phyloP scores from a whole-genome alignment of 2,113 vertebrate genomes.

The Phocoena phocoena region DNA sequence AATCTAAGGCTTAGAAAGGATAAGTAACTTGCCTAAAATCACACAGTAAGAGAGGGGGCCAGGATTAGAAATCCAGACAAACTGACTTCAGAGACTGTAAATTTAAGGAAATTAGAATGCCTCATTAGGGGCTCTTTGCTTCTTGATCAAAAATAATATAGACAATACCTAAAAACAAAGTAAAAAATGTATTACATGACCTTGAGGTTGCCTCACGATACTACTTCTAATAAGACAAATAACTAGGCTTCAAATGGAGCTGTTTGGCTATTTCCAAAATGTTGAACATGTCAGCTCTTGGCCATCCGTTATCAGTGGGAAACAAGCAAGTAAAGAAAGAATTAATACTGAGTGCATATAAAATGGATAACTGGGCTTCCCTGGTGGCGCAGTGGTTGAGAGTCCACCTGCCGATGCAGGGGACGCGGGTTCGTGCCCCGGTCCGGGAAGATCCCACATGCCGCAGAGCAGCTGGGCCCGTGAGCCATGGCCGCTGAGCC shows the following conservation, averaged over 20 bases:
- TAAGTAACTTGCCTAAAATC: conserved; percentile 17
- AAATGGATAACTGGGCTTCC: too few relatives aligned
- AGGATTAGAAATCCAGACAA: conserved; percentile 38
- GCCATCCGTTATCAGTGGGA: neutral
- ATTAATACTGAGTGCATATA: neutral
- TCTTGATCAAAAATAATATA: conserved; percentile 41
- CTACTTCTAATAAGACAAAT: conserved; percentile 21
- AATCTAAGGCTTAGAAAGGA: neutral
- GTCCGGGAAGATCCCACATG: too few relatives aligned
- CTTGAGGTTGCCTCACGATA: neutral
- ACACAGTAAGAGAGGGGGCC: neutral
- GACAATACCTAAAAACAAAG: conserved; percentile 32
- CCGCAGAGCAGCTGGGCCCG: accelerated
- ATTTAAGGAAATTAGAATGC: conserved; percentile 17
- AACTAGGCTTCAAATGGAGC: conserved; percentile 37
- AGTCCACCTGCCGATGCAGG: too few relatives aligned
- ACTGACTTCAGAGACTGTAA: conserved; percentile 17
- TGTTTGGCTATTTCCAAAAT: neutral
- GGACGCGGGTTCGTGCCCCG: too few relatives aligned
- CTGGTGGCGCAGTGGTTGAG: too few relatives aligned
- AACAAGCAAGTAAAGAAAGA: neutral
- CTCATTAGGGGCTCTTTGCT: conserved; percentile 8
- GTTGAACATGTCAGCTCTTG: conserved; percentile 1
- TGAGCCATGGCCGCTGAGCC: too few relatives aligned
- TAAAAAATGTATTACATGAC: neutral